Percentiles rank a stretch among this genome's conserved stretches.
phyloP scores from a whole-genome alignment of 2,888 invertebrate species.

The Ornithoptera alexandrae region DNA sequence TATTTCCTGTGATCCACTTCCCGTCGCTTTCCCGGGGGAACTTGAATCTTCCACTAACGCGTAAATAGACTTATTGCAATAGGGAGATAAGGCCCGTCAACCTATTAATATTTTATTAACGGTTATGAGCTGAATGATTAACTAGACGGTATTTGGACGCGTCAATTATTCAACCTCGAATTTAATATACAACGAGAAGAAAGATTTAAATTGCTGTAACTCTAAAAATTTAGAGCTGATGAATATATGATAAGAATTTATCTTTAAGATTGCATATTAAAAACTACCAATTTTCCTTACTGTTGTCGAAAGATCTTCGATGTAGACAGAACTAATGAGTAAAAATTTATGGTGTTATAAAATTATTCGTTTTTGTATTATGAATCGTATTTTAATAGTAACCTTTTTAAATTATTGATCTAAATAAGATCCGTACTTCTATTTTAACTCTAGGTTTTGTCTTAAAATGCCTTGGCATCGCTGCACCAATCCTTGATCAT shows the following conservation, averaged over 20 bases:
- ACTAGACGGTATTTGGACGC: slow-evolving; percentile 43
- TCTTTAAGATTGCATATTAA: too few relatives aligned
- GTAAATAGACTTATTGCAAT: slow-evolving; percentile 58
- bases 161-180: slow-evolving; percentile 34
- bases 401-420: too few relatives aligned
- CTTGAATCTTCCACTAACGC: slow-evolving; percentile 50
- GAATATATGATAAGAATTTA: neutral
- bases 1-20: slow-evolving; percentile 49
- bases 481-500: slow-evolving; percentile 28
- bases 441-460: neutral
- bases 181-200: slow-evolving; percentile 30
- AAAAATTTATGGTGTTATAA: too few relatives aligned
- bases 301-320: too few relatives aligned
- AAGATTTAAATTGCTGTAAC: neutral
- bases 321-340: too few relatives aligned
- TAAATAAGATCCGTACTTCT: too few relatives aligned
- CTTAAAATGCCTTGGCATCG: slow-evolving; percentile 18
- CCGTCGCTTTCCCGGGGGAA: slow-evolving; percentile 47
- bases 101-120: slow-evolving; percentile 49
- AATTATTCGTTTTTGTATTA: too few relatives aligned
- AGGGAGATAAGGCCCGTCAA: slow-evolving; percentile 44
- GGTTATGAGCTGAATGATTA: slow-evolving; percentile 46
- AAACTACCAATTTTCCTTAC: too few relatives aligned
- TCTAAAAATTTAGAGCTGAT: neutral
- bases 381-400: too few relatives aligned